Conservation (phyloP, 2,888 invertebrate genomes). For the Lepidocyrtoides sp. region DNA sequence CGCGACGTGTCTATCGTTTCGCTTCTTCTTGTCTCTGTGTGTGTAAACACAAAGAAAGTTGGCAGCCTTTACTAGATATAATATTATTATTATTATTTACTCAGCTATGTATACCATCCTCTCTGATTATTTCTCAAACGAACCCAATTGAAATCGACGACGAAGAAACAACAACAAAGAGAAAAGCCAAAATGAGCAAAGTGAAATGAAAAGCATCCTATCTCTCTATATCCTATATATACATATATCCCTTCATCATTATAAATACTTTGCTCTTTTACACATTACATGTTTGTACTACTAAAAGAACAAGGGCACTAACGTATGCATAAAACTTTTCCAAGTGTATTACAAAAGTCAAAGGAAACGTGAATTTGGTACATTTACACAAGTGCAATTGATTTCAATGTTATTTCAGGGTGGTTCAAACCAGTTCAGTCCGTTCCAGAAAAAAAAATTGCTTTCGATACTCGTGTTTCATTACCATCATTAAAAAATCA, state of each 20-base stretch:
- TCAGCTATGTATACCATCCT: constrained; percentile 4
- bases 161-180: background rate
- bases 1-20: background rate
- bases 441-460: background rate
- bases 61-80: background rate
- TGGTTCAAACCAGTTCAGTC: constrained; percentile 22
- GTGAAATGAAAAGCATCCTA: too few relatives aligned
- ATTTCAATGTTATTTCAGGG: constrained; percentile 6
- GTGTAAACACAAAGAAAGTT: constrained; percentile 36
- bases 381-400: background rate
- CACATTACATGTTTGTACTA: background rate
- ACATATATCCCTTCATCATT: background rate
- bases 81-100: constrained; percentile 3
- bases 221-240: too few relatives aligned
- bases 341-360: too few relatives aligned
- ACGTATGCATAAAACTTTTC: too few relatives aligned
- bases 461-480: background rate
- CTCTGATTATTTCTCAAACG: constrained; percentile 5
- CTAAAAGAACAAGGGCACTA: background rate
- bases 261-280: background rate
- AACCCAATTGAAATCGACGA: background rate
- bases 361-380: too few relatives aligned
- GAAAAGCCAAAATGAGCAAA: background rate
- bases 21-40: background rate
- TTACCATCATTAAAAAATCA: too few relatives aligned